Percentiles rank a stretch among this genome's conserved stretches.
These are phyloP conservation scores for Eurytoma californica DNA, from an alignment of 2,888 invertebrate genomes.

Conservation along the genomic window DNA sequence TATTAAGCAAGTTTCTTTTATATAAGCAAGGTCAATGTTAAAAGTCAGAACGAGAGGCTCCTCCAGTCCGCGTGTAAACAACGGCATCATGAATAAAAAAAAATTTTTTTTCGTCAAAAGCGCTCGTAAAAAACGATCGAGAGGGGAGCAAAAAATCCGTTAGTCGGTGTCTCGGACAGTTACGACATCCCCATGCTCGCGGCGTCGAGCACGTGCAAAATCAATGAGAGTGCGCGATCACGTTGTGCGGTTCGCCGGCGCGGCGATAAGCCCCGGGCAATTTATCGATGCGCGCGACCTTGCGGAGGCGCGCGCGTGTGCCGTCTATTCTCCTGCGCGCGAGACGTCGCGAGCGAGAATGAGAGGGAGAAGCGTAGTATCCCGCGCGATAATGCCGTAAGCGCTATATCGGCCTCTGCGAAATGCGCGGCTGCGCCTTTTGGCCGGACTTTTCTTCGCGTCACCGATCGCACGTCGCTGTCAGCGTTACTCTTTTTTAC, in stretches of 20 bases:
- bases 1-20: too few species aligned
- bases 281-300: constrained; percentile 43
- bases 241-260: constrained; percentile 5
- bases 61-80: too few species aligned
- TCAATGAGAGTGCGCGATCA: constrained; percentile 9
- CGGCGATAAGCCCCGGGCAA: constrained; percentile 19
- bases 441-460: too few species aligned
- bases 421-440: neutral
- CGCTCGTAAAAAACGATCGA: too few species aligned
- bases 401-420: neutral
- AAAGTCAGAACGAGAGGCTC: too few species aligned
- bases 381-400: neutral
- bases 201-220: constrained; percentile 22
- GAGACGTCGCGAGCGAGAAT: neutral
- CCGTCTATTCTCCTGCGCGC: neutral
- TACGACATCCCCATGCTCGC: neutral
- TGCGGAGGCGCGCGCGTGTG: constrained; percentile 24
- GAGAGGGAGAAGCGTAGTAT: neutral
- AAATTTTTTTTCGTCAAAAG: too few species aligned
- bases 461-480: too few species aligned
- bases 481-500: too few species aligned
- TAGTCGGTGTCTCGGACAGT: neutral
- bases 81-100: too few species aligned
- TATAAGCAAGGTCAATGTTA: too few species aligned
- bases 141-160: neutral